phyloP scores from a whole-genome alignment of 2,797 vertebrate species.

The Anomalospiza imberbis region DNA sequence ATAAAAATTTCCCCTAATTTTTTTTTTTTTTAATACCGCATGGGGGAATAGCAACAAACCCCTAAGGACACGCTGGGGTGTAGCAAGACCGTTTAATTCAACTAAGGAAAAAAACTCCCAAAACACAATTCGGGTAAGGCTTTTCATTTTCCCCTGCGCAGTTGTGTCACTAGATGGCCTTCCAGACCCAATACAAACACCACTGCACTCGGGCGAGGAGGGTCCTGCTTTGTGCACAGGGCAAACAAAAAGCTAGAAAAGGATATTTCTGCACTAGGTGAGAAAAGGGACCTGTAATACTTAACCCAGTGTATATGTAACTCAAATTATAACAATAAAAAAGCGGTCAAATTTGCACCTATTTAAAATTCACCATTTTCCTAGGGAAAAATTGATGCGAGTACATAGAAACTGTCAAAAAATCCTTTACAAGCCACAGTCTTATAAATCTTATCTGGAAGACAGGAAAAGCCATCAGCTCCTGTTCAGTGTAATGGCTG shows the following conservation, averaged over 20 bases:
- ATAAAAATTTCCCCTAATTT: not conserved
- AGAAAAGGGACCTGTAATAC: not conserved
- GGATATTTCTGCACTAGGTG: not conserved
- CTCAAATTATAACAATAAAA: not conserved
- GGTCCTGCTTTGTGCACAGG: not conserved
- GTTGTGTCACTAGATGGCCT: conserved; percentile 65
- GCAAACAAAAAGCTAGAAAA: not conserved
- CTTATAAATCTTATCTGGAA: not conserved
- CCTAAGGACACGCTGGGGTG: not conserved
- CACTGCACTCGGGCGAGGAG: not conserved
- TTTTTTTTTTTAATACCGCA: not conserved
- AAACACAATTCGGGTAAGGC: not conserved
- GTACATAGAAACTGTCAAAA: not conserved
- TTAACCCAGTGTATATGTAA: not conserved
- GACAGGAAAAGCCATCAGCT: not conserved
- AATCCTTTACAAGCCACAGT: not conserved
- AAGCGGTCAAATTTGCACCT: not conserved
- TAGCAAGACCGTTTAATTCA: not conserved
- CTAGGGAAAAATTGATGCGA: not conserved
- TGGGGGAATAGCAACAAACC: not conserved
- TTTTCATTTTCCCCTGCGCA: not conserved
- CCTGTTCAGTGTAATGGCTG: not conserved
- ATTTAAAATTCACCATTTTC: not conserved
- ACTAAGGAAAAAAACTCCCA: not conserved
- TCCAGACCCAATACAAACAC: not conserved